Conservation (phyloP, 2,888 invertebrate species). For the Drosophila niveifrons region DNA sequence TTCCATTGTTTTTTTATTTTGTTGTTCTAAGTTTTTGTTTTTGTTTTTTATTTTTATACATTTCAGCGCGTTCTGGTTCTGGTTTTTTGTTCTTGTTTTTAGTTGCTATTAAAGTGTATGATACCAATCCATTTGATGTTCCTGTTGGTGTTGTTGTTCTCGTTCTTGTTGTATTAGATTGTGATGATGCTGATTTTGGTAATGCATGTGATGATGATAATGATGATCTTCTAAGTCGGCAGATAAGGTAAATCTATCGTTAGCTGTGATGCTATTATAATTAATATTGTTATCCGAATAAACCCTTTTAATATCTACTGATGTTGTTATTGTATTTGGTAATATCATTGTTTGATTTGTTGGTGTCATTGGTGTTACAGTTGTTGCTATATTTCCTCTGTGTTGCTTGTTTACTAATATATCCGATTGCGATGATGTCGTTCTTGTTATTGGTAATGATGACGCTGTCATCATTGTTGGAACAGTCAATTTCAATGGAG, state of each 20-base stretch:
- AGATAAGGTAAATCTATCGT: slow-evolving; percentile 24
- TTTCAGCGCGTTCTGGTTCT: slow-evolving; percentile 28
- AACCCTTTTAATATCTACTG: slow-evolving; percentile 77
- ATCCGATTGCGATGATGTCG: slow-evolving; percentile 63
- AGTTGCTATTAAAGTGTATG: slow-evolving; percentile 56
- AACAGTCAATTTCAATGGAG: slow-evolving; percentile 17
- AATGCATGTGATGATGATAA: slow-evolving; percentile 34
- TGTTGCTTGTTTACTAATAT: slow-evolving; percentile 26
- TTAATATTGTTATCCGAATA: slow-evolving; percentile 81
- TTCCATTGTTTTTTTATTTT: slow-evolving; percentile 3
- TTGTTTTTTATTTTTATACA: slow-evolving; percentile 10
- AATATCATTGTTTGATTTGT: slow-evolving; percentile 62
- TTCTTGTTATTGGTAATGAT: slow-evolving; percentile 66
- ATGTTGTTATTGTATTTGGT: slow-evolving; percentile 61
- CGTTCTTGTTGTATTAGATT: slow-evolving; percentile 21
- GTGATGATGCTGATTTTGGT: slow-evolving; percentile 15
- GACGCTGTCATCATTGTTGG: slow-evolving; percentile 54
- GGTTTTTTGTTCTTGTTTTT: slow-evolving; percentile 19
- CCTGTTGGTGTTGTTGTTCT: slow-evolving; percentile 43
- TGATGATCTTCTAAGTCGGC: slow-evolving; percentile 19
- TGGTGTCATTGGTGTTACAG: slow-evolving; percentile 41
- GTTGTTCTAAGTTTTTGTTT: slow-evolving; percentile 1
- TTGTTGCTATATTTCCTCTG: slow-evolving; percentile 16
- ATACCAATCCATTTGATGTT: slow-evolving; percentile 56
- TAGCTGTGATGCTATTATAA: slow-evolving; percentile 46